These are phyloP conservation scores for Tauraco erythrolophus DNA, from an alignment of 2,113 vertebrate genomes.

Conservation along the genomic window DNA sequence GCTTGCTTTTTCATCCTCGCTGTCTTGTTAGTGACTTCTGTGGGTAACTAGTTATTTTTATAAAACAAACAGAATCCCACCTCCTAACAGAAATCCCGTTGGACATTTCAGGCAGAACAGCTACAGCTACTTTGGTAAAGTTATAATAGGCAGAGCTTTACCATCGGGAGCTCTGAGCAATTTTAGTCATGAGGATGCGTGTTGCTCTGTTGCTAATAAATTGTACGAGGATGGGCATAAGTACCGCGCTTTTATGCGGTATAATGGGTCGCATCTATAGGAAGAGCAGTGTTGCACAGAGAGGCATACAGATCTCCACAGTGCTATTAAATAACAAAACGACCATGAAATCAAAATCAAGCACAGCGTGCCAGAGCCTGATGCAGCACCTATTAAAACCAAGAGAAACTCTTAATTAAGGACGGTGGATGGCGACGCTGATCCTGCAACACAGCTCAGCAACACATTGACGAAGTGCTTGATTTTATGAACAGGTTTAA, in stretches of 20 bases:
- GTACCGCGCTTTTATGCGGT: rapidly evolving
- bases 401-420: background rate
- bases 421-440: background rate
- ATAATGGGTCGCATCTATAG: background rate
- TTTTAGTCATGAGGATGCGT: background rate
- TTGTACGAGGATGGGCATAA: background rate
- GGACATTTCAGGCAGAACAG: background rate
- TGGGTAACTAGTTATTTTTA: background rate
- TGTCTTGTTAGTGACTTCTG: background rate
- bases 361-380: background rate
- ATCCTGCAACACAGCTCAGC: background rate
- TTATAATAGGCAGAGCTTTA: background rate
- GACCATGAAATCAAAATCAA: background rate
- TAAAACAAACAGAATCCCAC: background rate
- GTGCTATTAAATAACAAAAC: background rate
- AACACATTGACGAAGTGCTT: background rate
- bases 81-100: background rate
- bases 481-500: background rate
- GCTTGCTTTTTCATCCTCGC: background rate
- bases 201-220: background rate
- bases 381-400: background rate
- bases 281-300: background rate
- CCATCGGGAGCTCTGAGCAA: background rate
- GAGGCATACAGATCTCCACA: background rate
- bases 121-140: background rate